Evolutionary conservation across 2,888 invertebrate species (phyloP), one percentile per base, ranked within the genome.

Genomic region (Fragum sueziense): DNA sequence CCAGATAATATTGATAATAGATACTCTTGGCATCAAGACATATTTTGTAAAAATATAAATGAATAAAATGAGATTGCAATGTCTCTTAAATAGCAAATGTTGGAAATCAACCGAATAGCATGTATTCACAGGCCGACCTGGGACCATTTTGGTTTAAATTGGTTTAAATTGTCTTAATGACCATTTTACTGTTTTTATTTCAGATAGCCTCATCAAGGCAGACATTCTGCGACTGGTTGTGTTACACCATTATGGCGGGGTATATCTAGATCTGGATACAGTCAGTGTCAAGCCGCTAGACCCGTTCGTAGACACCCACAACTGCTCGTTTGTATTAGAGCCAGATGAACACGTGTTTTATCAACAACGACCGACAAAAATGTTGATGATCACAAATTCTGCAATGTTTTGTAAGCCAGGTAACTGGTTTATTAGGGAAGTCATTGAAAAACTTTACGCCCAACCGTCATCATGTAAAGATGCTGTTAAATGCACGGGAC

Each of bases 241-340:
- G 1, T n/a, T 61, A 4, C n/a, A 61, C 20, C 20, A 29, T n/a
- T 61, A 27, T 17, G 61, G 61, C 11, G 61, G 61, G 14, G 61
- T 61, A 11, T 61, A 61, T 31, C 31, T 61, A 17, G 61, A 61
- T 33, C 61, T 61, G 1, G 61, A 61, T 29, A 61, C 61, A 4
- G 61, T 61, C 6, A 61, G 61, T 33, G 31, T 61, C 9, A 61
- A 61, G 31, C 61, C 61, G 1, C 29, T 61, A 17, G 61, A 31
- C 33, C 33, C 61, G 61, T 61, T 31, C 33, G 61, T 61, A 2
- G 61, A 61, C 17, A 61, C 61, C 3, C 61, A 61, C 29, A 31
- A 61, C 20, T 61, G 61, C n/a, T 61, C 61, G 6, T 29, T 61
- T n/a, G 33, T 31, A 17, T 31, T 33, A 20, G 61, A 61, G 17